A percentile compares a stretch with the other conserved stretches of the same genome.
Conservation (phyloP, 2,797 vertebrate genomes). For the Tinamus major region DNA sequence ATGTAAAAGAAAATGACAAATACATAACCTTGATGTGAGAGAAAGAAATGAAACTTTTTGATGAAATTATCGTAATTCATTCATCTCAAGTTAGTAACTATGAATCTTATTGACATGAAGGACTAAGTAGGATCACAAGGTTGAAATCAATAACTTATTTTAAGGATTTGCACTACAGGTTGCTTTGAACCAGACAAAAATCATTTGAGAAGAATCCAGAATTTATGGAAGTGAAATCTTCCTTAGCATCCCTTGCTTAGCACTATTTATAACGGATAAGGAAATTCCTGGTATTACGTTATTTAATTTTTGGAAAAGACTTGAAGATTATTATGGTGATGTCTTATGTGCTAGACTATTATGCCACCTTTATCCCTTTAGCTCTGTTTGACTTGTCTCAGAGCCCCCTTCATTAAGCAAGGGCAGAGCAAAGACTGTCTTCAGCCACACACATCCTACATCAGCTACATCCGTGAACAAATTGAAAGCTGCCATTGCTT, state of each 20-base stretch:
- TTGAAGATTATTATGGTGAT: neutral
- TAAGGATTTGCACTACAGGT: neutral
- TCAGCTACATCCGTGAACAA: neutral
- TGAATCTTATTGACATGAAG: neutral
- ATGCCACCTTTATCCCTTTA: neutral
- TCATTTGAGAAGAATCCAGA: neutral
- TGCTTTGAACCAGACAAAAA: neutral
- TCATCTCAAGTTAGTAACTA: neutral
- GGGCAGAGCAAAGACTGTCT: neutral
- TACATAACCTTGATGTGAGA: neutral
- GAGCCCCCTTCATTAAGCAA: neutral
- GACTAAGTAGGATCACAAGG: fast-evolving
- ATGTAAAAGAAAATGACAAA: neutral
- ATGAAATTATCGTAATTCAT: neutral
- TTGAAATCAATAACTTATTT: neutral
- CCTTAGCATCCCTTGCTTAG: neutral
- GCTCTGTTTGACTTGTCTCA: neutral
- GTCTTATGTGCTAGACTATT: neutral
- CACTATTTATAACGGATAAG: neutral
- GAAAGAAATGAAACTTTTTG: neutral
- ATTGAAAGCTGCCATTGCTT: neutral
- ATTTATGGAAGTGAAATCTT: neutral
- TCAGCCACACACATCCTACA: neutral
- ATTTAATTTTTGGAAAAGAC: neutral
- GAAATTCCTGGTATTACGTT: neutral